phyloP scores from a whole-genome alignment of 2,113 vertebrate genomes.

The Rhynchomys soricoides region DNA sequence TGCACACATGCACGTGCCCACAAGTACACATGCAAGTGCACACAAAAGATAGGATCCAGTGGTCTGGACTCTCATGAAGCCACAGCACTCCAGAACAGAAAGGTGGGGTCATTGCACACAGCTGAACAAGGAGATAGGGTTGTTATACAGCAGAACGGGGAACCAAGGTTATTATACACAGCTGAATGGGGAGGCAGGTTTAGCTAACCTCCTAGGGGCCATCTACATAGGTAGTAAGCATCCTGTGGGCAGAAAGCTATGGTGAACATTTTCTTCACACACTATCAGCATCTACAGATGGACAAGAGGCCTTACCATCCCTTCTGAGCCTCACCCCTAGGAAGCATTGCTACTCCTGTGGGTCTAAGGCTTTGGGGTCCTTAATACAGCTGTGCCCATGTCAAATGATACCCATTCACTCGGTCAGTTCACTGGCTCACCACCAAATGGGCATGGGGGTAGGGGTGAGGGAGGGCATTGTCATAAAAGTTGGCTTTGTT shows the following conservation, averaged over 20 bases:
- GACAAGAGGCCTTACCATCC: too few species aligned
- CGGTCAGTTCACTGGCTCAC: neutral
- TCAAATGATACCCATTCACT: too few species aligned
- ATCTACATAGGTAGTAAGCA: neutral
- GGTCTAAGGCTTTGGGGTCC: neutral
- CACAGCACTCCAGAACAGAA: neutral
- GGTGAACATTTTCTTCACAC: neutral
- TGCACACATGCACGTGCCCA: too few species aligned
- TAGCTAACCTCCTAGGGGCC: neutral
- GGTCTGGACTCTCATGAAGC: neutral
- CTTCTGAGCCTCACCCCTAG: neutral
- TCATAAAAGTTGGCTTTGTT: neutral
- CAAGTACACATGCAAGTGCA: too few species aligned
- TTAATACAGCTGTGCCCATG: neutral
- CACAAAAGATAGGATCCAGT: neutral
- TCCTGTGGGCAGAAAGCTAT: neutral
- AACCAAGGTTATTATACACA: neutral
- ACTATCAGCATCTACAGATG: neutral
- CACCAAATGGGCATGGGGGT: neutral
- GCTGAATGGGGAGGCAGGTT: neutral
- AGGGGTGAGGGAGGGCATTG: neutral
- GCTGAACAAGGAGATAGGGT: neutral
- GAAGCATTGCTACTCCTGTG: neutral
- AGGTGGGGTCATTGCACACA: neutral
- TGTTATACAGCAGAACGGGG: neutral